These are phyloP conservation scores for Suricata suricatta DNA, from an alignment of 2,113 vertebrate genomes.

Conservation along the genomic window DNA sequence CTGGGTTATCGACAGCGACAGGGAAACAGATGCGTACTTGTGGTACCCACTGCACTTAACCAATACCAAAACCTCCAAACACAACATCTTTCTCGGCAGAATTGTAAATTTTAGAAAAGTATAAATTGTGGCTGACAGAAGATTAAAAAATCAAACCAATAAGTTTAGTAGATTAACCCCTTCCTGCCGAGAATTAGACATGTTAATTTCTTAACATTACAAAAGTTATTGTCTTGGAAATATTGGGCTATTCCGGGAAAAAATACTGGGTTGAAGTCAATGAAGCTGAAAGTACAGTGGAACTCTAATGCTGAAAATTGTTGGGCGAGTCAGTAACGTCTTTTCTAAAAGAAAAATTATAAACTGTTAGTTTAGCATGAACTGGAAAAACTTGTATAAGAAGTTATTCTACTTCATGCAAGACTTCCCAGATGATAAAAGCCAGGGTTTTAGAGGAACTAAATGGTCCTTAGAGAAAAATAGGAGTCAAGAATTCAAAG, in stretches of 20 bases:
- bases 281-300: constrained; percentile 7
- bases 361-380: background rate
- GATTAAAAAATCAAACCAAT: constrained; percentile 30
- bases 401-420: constrained; percentile 13
- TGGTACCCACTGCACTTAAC: background rate
- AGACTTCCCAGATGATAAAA: constrained; percentile 48
- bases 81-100: background rate
- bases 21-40: background rate
- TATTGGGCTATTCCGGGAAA: background rate
- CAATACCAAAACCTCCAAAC: background rate
- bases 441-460: constrained; percentile 26
- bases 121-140: background rate
- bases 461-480: constrained; percentile 42
- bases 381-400: constrained; percentile 18
- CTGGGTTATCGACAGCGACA: background rate
- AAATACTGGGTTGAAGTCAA: background rate
- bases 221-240: constrained; percentile 24
- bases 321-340: background rate
- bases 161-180: background rate
- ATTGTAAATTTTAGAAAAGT: background rate
- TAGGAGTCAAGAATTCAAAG: constrained; percentile 56
- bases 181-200: constrained; percentile 19
- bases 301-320: background rate
- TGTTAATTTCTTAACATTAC: background rate
- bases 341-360: constrained; percentile 56